Evolutionary conservation across 2,888 invertebrate genomes (phyloP), one percentile per base, ranked within the genome.

Genomic region (Creontiades dilutus): DNA sequence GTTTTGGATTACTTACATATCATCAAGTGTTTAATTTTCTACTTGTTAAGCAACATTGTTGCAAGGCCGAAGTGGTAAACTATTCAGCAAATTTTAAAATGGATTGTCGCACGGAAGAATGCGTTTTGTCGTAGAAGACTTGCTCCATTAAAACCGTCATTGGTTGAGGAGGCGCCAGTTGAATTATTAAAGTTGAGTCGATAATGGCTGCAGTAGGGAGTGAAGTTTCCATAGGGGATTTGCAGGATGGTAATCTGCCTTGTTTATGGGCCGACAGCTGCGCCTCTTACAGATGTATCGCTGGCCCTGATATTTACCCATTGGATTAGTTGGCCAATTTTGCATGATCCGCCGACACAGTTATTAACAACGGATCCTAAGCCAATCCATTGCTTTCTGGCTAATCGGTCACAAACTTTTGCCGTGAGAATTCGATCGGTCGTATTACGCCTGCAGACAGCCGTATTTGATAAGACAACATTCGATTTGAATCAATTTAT

Each of bases 261-360:
- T 27, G 82, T 82, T 82, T 52, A 80, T 47, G 82, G 46, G 82
- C 52, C 82, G 82, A 55, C 82, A 82, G 82, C 82, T 82, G 82
- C 19, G 78, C 19, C 78, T 55, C 82, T 52, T 52, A 82, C 82
- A 82, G 55, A 82, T 82, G 82, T 82, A 82, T 82, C 82, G 82
- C 55, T 27, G 23, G 82, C 47, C 52, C 47, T 82, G 52, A 82
- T 82, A 82, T 82, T 82, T 82, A 19, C 52, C 55, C 52, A 52
- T 13, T 23, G 52, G 82, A 82, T 82, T 82, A 82, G 52, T 52
- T 23, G 48, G 52, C 48, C 52, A 48, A 82, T 82, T 52, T 52
- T 52, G 82, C 55, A 82, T 52, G 55, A 82, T 47, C 52, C 82
- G 52, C 52, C 52, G 46, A 81, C 48, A 48, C 81, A 47, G 52